These are phyloP conservation scores for Boleophthalmus pectinirostris DNA, from an alignment of 2,113 vertebrate genomes.

Conservation along the genomic window DNA sequence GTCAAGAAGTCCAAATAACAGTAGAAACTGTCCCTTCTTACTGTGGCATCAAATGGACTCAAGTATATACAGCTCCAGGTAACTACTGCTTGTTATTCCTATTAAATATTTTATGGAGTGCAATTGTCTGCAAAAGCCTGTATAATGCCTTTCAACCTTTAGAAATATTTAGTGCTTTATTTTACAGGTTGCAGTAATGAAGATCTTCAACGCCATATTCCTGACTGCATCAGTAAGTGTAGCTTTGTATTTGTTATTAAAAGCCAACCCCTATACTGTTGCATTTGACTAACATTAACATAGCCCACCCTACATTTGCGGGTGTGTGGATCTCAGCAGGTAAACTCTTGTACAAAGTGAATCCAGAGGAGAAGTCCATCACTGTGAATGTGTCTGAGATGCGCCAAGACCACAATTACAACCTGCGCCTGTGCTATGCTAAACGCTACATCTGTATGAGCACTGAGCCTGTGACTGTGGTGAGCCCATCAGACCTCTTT, in stretches of 20 bases:
- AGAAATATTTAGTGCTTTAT: background rate
- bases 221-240: slow-evolving; percentile 85
- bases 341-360: slow-evolving; percentile 75
- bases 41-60: slow-evolving; percentile 76
- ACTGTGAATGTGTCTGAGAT: slow-evolving; percentile 74
- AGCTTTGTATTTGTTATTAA: background rate
- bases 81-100: slow-evolving; percentile 15
- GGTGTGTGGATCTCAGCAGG: slow-evolving; percentile 66
- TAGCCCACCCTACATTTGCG: background rate
- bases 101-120: background rate
- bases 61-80: slow-evolving; percentile 81
- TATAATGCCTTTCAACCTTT: background rate
- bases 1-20: slow-evolving; percentile 78
- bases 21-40: slow-evolving; percentile 84
- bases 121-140: background rate
- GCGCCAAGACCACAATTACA: slow-evolving; percentile 74
- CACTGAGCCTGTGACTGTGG: slow-evolving; percentile 66
- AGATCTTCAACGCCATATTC: slow-evolving; percentile 79
- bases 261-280: background rate
- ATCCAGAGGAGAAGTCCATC: slow-evolving; percentile 73
- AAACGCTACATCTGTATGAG: slow-evolving; percentile 81
- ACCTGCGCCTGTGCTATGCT: slow-evolving; percentile 82
- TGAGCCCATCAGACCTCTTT: slow-evolving; percentile 46
- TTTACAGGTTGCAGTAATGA: slow-evolving; percentile 80
- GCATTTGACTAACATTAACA: background rate